phyloP scores from a whole-genome alignment of 2,113 vertebrate genomes.

The Ceratotherium simum region DNA sequence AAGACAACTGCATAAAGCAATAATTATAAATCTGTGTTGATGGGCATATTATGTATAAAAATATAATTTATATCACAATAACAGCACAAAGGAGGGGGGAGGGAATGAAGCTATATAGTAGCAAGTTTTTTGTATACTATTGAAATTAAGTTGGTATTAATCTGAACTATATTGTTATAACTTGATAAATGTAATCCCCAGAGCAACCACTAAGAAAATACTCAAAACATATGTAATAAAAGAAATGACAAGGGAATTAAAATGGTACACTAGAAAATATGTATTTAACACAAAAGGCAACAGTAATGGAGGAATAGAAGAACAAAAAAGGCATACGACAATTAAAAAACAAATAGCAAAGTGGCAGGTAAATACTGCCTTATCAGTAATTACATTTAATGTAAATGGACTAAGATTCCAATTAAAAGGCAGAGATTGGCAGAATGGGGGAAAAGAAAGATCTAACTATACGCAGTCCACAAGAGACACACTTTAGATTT shows the following conservation, averaged over 20 bases:
- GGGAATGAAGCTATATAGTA: not conserved
- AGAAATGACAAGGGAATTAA: not conserved
- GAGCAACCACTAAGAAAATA: conserved; percentile 32
- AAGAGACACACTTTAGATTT: conserved; percentile 22
- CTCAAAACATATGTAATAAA: not conserved
- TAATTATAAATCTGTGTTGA: conserved; percentile 3
- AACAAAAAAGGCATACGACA: not conserved
- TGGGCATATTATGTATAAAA: not conserved
- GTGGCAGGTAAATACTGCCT: not conserved
- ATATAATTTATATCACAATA: conserved; percentile 20
- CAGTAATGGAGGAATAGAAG: not conserved
- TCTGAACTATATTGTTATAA: conserved; percentile 25
- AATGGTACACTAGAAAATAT: conserved; percentile 16
- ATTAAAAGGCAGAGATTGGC: conserved; percentile 15
- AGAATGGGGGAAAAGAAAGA: not conserved
- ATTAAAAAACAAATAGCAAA: conserved; percentile 36
- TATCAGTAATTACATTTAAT: not conserved
- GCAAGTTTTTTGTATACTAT: conserved; percentile 14
- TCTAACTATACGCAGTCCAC: not conserved
- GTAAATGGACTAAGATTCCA: conserved; percentile 12
- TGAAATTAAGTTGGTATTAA: conserved; percentile 31
- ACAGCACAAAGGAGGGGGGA: not conserved
- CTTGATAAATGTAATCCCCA: not conserved
- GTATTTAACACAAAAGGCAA: not conserved
- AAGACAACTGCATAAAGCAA: conserved; percentile 41